A percentile compares a stretch with the other conserved stretches of the same genome.
phyloP scores from a whole-genome alignment of 2,113 vertebrate species.

The Anser cygnoides region DNA sequence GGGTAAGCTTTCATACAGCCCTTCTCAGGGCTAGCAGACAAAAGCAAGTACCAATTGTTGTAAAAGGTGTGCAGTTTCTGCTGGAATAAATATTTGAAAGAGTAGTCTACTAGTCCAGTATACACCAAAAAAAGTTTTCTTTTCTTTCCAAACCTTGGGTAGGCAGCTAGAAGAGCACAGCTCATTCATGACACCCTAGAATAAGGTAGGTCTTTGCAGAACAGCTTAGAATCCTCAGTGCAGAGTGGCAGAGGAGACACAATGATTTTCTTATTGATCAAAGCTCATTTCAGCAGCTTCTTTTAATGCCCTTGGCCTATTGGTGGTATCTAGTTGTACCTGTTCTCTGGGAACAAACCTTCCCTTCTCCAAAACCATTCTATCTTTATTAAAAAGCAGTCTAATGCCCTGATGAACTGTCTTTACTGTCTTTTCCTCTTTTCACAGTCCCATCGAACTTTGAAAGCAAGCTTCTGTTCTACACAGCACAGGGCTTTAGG shows the following conservation, averaged over 20 bases:
- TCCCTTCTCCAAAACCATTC: background rate
- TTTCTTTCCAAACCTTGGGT: background rate
- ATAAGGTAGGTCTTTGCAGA: background rate
- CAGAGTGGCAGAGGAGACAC: background rate
- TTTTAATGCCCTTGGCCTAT: background rate
- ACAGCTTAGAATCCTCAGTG: background rate
- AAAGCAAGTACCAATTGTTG: background rate
- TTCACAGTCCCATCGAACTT: slow-evolving; percentile 78
- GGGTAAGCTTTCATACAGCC: background rate
- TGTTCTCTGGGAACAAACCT: background rate
- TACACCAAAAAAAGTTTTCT: background rate
- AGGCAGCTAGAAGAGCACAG: background rate
- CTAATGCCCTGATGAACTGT: background rate
- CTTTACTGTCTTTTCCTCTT: slow-evolving; percentile 28
- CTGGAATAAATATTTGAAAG: background rate
- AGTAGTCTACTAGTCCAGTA: background rate
- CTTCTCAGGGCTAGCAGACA: background rate
- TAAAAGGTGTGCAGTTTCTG: background rate
- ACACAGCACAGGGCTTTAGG: slow-evolving; percentile 79
- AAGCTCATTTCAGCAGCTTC: background rate
- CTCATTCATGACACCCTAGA: background rate
- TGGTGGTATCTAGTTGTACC: background rate
- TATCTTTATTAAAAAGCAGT: background rate
- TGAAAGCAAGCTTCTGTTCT: slow-evolving; percentile 74
- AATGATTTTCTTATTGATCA: background rate